Evolutionary conservation across 2,113 vertebrate genomes (phyloP).

Genomic region (Saccopteryx bilineata): DNA sequence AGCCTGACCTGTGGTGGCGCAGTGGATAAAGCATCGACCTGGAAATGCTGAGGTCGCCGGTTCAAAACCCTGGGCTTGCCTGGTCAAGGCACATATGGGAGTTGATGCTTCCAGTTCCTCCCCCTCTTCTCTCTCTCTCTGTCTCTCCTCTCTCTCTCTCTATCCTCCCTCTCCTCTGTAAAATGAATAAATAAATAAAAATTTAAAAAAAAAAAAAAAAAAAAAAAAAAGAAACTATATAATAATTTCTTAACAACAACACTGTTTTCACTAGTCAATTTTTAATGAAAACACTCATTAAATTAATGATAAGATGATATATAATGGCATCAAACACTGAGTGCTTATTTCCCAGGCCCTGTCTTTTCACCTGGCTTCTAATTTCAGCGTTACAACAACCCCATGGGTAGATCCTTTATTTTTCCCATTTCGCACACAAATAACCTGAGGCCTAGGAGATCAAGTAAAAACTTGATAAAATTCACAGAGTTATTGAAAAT

Average conservation of each 20-base stretch:
- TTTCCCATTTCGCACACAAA: neutral
- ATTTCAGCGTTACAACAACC: neutral
- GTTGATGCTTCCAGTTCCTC: too few relatives aligned
- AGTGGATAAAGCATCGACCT: too few relatives aligned
- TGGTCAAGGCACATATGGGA: too few relatives aligned
- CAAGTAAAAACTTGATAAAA: conserved; percentile 36
- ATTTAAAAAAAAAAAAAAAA: too few relatives aligned
- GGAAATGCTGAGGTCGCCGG: too few relatives aligned
- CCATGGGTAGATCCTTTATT: neutral
- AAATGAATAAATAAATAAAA: too few relatives aligned
- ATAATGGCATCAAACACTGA: neutral
- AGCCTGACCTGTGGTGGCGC: too few relatives aligned
- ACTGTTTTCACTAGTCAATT: conserved; percentile 16
- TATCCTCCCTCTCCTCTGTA: too few relatives aligned
- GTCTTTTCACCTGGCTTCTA: neutral
- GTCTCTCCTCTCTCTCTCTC: too few relatives aligned
- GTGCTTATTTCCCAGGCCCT: neutral
- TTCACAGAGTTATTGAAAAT: neutral
- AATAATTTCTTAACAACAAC: neutral
- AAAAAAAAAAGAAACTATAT: neutral
- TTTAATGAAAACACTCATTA: neutral
- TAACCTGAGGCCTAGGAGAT: neutral
- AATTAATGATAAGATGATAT: conserved; percentile 4
- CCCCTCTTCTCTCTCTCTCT: too few relatives aligned
- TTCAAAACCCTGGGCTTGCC: too few relatives aligned